Evolutionary conservation across 2,797 vertebrate species (phyloP).

Genomic region (Semaprochilodus insignis): DNA sequence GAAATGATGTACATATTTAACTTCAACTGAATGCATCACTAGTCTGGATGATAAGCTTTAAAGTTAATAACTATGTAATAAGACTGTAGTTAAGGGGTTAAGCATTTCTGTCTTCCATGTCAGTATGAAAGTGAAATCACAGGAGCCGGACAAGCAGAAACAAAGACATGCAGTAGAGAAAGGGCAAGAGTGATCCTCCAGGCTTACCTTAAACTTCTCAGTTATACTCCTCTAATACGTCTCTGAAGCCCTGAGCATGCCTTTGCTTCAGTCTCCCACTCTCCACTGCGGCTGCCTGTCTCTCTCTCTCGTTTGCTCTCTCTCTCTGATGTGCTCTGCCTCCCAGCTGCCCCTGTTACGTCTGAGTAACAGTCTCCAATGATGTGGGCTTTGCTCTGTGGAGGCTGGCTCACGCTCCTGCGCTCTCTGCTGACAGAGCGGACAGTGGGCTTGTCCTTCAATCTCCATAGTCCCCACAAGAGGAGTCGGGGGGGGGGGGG

Average conservation of each 20-base stretch:
- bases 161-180: background rate
- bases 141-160: background rate
- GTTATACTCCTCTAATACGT: constrained; percentile 23
- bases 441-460: constrained; percentile 32
- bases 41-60: background rate
- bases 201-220: constrained; percentile 72
- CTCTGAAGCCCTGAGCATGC: constrained; percentile 56
- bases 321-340: constrained; percentile 46
- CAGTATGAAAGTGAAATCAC: background rate
- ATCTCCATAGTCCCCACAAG: constrained; percentile 32
- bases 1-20: background rate
- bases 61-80: background rate
- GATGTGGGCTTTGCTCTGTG: constrained; percentile 46
- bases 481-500: background rate
- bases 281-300: constrained; percentile 7
- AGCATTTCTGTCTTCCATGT: background rate
- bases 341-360: constrained; percentile 2
- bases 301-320: constrained; percentile 24
- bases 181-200: background rate
- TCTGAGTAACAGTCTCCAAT: constrained; percentile 57
- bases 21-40: too few species aligned
- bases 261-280: constrained; percentile 21
- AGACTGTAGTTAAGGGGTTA: background rate
- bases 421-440: constrained; percentile 34
- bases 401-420: constrained; percentile 39